These are phyloP conservation scores for Loriculus beryllinus DNA, from an alignment of 2,797 vertebrate genomes.

Conservation along the genomic window DNA sequence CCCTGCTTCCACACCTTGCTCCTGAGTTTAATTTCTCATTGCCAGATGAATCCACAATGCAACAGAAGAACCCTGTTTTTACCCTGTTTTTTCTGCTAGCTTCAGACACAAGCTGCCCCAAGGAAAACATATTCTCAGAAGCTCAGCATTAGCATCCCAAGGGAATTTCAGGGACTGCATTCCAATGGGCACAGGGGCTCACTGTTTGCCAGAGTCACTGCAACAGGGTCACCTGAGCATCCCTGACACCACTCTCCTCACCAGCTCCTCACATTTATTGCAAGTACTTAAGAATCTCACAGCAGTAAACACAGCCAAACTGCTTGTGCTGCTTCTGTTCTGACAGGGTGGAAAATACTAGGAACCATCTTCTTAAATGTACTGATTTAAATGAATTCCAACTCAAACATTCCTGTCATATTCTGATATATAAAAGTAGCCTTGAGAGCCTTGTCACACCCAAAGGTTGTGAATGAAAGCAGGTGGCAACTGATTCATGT, in stretches of 20 bases:
- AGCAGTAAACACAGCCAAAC: not conserved
- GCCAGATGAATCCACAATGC: not conserved
- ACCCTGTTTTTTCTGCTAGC: no score
- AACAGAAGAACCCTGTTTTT: not conserved
- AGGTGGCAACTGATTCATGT: not conserved
- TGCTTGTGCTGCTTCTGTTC: not conserved
- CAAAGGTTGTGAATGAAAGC: not conserved
- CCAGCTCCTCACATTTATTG: not conserved
- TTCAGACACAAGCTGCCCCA: not conserved
- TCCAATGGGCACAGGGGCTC: not conserved
- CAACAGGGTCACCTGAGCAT: not conserved
- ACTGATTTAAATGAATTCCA: not conserved
- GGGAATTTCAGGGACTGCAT: not conserved
- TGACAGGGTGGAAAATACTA: not conserved
- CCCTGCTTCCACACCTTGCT: not conserved
- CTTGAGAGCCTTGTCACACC: not conserved
- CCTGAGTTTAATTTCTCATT: not conserved
- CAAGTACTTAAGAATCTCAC: not conserved
- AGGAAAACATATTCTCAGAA: not conserved
- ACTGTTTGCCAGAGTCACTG: not conserved
- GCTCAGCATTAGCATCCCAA: not conserved
- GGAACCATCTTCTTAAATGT: not conserved
- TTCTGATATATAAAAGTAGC: not conserved
- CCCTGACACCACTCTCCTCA: not conserved
- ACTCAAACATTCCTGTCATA: not conserved